Conservation (phyloP, 2,797 vertebrate species). For the Urophycis tenuis region DNA sequence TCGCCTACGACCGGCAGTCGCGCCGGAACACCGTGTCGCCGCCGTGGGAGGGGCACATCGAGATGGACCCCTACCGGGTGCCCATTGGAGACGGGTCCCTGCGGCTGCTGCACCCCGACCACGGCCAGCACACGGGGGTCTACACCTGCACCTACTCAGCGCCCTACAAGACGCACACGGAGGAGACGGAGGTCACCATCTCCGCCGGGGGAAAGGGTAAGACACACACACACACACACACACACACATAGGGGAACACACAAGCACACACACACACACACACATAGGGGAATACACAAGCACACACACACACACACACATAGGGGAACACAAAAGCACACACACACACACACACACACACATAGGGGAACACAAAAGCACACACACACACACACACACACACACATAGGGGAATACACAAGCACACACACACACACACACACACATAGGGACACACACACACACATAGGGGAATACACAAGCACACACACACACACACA, state of each 20-base stretch:
- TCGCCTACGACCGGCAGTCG: conserved; percentile 55
- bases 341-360: neutral
- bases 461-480: neutral
- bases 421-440: neutral
- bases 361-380: neutral
- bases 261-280: neutral
- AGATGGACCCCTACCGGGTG: conserved; percentile 46
- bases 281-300: neutral
- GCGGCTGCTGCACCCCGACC: conserved; percentile 50
- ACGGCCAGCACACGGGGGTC: conserved; percentile 49
- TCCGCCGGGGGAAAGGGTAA: conserved; percentile 11
- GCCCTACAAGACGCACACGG: conserved; percentile 47
- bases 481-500: neutral
- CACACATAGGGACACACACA: neutral
- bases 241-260: neutral
- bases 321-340: neutral
- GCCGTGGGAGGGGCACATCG: conserved; percentile 47
- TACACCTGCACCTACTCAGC: conserved; percentile 61
- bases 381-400: neutral
- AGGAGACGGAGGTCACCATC: conserved; percentile 49
- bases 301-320: neutral
- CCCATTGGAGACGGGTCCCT: conserved; percentile 64
- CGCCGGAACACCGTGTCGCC: conserved; percentile 18
- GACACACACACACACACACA: neutral
- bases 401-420: neutral